A percentile compares a stretch with the other conserved stretches of the same genome.
Conservation (phyloP, 2,797 vertebrate species). For the Gobio occitaniae region DNA sequence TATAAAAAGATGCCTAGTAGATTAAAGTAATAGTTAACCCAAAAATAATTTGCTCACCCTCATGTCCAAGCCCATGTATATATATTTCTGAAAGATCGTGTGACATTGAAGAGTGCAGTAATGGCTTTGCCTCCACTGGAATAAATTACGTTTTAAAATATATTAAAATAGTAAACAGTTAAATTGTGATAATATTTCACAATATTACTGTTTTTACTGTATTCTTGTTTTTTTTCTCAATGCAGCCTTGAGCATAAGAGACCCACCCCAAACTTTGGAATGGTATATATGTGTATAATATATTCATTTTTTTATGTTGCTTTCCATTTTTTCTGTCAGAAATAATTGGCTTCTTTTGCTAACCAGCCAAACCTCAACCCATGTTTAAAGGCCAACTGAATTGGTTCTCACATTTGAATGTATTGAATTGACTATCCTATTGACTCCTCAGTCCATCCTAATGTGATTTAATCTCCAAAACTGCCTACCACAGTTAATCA, state of each 20-base stretch:
- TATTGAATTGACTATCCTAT: slow-evolving; percentile 5
- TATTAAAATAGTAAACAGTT: not conserved
- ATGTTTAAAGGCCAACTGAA: not conserved
- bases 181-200: not conserved
- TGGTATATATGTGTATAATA: not conserved
- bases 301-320: not conserved
- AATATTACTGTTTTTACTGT: not conserved
- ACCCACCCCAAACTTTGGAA: not conserved
- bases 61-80: not conserved
- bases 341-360: not conserved
- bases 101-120: not conserved
- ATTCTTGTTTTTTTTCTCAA: not conserved
- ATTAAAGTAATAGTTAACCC: not conserved
- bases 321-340: not conserved
- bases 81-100: not conserved
- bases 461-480: slow-evolving; percentile 41
- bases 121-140: not conserved
- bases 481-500: slow-evolving; percentile 29
- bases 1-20: not conserved
- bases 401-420: not conserved
- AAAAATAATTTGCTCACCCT: not conserved
- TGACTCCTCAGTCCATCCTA: slow-evolving; percentile 11
- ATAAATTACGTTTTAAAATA: not conserved
- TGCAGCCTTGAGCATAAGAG: not conserved
- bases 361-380: not conserved